Conservation (phyloP, 2,113 vertebrate species). For the Brienomyrus longianalis region DNA sequence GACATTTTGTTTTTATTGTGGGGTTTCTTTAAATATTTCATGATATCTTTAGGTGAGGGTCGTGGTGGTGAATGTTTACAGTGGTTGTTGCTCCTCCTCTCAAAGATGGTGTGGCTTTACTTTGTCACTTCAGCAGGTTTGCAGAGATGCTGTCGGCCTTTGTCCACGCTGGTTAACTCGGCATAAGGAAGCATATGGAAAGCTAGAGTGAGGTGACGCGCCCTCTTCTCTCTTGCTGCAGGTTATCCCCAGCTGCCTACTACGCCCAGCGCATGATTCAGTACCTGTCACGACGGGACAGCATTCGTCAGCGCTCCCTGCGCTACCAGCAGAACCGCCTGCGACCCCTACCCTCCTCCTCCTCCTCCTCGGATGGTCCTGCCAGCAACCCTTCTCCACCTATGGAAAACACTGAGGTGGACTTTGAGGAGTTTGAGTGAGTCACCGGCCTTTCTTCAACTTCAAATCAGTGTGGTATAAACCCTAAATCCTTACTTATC, state of each 20-base stretch:
- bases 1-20: not conserved
- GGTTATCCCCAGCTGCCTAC: slow-evolving; percentile 94
- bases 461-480: not conserved
- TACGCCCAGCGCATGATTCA: slow-evolving; percentile 99
- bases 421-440: slow-evolving; percentile 97
- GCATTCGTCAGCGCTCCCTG: slow-evolving; percentile 92
- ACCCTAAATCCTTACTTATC: not conserved
- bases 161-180: not conserved
- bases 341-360: slow-evolving; percentile 68
- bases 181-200: not conserved
- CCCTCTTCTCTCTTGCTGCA: slow-evolving; percentile 39
- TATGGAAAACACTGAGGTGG: slow-evolving; percentile 85
- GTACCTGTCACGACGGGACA: slow-evolving; percentile 94
- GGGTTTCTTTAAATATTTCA: not conserved
- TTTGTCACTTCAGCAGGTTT: not conserved
- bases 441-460: slow-evolving; percentile 38
- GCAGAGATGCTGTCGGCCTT: not conserved
- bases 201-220: not conserved
- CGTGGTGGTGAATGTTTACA: not conserved
- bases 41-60: not conserved
- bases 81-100: not conserved
- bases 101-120: not conserved
- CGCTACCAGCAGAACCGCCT: slow-evolving; percentile 93
- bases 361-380: slow-evolving; percentile 63
- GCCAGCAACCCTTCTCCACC: slow-evolving; percentile 66